phyloP scores from a whole-genome alignment of 2,113 vertebrate species.

The Trematocara macrostoma region DNA sequence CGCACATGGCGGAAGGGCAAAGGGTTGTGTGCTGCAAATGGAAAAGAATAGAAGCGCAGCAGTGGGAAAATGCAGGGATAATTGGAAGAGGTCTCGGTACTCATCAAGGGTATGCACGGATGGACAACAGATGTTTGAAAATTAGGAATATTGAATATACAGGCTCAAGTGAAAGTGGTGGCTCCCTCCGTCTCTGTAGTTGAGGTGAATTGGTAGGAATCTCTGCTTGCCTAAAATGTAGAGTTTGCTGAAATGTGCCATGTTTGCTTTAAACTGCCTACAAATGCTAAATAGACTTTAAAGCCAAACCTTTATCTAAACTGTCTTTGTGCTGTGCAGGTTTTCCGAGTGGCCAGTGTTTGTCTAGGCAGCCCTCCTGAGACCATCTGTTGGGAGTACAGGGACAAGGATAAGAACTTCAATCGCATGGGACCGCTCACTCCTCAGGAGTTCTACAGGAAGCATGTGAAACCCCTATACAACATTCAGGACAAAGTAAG shows the following conservation, averaged over 20 bases:
- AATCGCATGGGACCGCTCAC: conserved; percentile 86
- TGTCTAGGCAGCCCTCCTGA: conserved; percentile 93
- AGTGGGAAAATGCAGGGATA: neutral
- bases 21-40: neutral
- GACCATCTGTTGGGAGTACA: conserved; percentile 92
- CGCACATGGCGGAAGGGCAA: neutral
- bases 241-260: neutral
- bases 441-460: conserved; percentile 87
- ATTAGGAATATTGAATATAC: neutral
- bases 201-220: neutral
- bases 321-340: conserved; percentile 62
- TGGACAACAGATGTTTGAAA: neutral
- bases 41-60: neutral
- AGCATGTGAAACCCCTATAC: conserved; percentile 91
- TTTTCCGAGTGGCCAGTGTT: conserved; percentile 89
- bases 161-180: neutral
- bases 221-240: neutral
- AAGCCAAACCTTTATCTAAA: neutral
- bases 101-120: neutral
- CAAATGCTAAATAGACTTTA: neutral
- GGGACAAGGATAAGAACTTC: conserved; percentile 95
- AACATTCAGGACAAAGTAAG: conserved; percentile 93
- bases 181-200: neutral
- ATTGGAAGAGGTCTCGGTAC: neutral
- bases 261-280: neutral